These are phyloP conservation scores for Heliconius eleuchia DNA, from an alignment of 1,140 invertebrate genomes.

Conservation along the genomic window DNA sequence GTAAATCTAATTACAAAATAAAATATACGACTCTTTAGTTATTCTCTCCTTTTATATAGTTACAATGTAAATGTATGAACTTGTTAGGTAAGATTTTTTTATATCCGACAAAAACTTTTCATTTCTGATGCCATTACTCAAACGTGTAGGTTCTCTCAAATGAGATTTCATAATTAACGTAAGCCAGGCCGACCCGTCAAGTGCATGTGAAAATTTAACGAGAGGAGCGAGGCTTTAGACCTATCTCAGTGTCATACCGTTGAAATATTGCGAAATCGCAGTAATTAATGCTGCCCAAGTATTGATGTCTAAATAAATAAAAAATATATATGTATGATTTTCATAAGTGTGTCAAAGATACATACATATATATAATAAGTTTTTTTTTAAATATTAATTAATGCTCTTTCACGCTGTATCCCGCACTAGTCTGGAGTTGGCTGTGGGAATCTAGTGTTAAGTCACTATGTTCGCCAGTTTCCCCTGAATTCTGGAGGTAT, in stretches of 20 bases:
- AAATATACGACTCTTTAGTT: not conserved
- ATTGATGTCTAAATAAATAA: not conserved
- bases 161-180: slow-evolving; percentile 81
- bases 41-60: not conserved
- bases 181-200: slow-evolving; percentile 75
- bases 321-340: not conserved
- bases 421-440: too few species aligned
- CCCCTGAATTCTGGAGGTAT: too few species aligned
- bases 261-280: slow-evolving; percentile 36
- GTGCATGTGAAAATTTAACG: slow-evolving; percentile 81
- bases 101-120: slow-evolving; percentile 56
- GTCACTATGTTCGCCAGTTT: too few species aligned
- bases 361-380: not conserved
- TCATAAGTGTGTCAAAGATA: not conserved
- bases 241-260: slow-evolving; percentile 58
- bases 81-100: slow-evolving; percentile 39
- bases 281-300: slow-evolving; percentile 31
- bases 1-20: not conserved
- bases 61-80: slow-evolving; percentile 17
- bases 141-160: slow-evolving; percentile 75
- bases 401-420: too few species aligned
- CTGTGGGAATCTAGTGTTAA: too few species aligned
- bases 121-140: slow-evolving; percentile 74
- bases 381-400: too few species aligned
- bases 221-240: slow-evolving; percentile 58